Evolutionary conservation across 2,113 vertebrate species (phyloP), one percentile per base, ranked within the genome.

Genomic region (Hippolais icterina): DNA sequence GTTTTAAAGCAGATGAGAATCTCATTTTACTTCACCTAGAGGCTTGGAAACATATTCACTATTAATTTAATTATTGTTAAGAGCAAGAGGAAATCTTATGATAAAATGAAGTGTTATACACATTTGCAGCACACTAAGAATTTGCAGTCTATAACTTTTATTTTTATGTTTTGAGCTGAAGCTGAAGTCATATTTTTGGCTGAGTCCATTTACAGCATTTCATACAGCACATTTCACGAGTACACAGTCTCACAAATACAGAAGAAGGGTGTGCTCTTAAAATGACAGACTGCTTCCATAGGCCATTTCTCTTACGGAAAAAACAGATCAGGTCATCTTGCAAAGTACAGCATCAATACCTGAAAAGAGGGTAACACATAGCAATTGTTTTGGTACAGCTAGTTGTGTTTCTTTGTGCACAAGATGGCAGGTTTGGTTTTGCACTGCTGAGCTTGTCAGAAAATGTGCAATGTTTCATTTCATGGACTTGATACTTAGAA

Each of bases 81-180:
- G 4, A 87, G 14, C 49, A 70, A 74, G 35, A 81, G 42, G 17
- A 91, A 50, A 21, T 84, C 54, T 83, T 74, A 54, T 0, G 0
- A 1, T 29, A 63, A 91, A 86, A 35, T 3, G 12, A 83, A 83
- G 25, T 44, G 18, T 31, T 61, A 23, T 1, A 37, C 5, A 18
- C 9, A 15, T 75, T 79, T 82, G 3, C 24, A 54, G 33, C 11
- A 27, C 23, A 25, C 13, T 56, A 71, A 68, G 16, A 83, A 69
- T 76, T 93, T 85, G 10, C 60, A 72, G 19, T 47, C n/a, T 63
- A 27, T 63, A 65, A 53, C 44, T 59, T 70, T 54, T 65, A 42
- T 42, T 87, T 83, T 61, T 71, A 68, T 64, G 46, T 22, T 90
- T 93, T 83, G 15, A 59, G n/a, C 25, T 94, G 68, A 90, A 91